Percentiles rank a stretch among this genome's conserved stretches.
Evolutionary conservation across 2,113 vertebrate genomes (phyloP).

Genomic region (Lagopus muta): DNA sequence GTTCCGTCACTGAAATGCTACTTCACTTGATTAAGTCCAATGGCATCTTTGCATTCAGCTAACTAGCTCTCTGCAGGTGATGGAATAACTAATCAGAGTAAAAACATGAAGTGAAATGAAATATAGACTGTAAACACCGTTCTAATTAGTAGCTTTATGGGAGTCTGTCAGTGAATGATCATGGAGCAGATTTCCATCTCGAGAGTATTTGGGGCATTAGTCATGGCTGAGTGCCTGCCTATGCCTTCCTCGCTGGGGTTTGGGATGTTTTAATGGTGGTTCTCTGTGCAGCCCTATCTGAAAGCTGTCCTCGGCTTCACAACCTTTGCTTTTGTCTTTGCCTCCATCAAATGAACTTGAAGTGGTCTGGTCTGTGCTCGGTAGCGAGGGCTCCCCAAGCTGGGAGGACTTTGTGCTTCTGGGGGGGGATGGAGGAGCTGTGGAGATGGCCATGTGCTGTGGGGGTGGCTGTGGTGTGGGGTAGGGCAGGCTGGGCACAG

Average conservation of each 20-base stretch:
- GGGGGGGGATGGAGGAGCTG: not conserved
- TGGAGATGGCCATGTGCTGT: fast-evolving
- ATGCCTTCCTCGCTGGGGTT: not conserved
- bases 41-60: constrained; percentile 49
- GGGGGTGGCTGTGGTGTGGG: not conserved
- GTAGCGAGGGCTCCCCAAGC: not conserved
- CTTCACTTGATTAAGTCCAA: constrained; percentile 65
- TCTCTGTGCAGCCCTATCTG: not conserved
- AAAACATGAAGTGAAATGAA: constrained; percentile 63
- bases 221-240: constrained; percentile 43
- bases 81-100: constrained; percentile 67
- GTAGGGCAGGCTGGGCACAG: not conserved
- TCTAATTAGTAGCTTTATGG: constrained; percentile 65
- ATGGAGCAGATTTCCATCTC: constrained; percentile 28
- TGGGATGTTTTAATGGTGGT: not conserved
- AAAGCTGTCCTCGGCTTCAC: not conserved
- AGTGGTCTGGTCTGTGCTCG: not conserved
- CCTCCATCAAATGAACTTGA: not conserved
- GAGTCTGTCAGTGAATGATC: constrained; percentile 59
- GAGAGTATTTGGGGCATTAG: constrained; percentile 37
- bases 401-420: not conserved
- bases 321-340: not conserved
- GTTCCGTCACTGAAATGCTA: constrained; percentile 17
- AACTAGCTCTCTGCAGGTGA: constrained; percentile 70
- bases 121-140: constrained; percentile 51